These are phyloP conservation scores for Stenotaenia linearis DNA, from an alignment of 2,888 invertebrate species.

Conservation along the genomic window DNA sequence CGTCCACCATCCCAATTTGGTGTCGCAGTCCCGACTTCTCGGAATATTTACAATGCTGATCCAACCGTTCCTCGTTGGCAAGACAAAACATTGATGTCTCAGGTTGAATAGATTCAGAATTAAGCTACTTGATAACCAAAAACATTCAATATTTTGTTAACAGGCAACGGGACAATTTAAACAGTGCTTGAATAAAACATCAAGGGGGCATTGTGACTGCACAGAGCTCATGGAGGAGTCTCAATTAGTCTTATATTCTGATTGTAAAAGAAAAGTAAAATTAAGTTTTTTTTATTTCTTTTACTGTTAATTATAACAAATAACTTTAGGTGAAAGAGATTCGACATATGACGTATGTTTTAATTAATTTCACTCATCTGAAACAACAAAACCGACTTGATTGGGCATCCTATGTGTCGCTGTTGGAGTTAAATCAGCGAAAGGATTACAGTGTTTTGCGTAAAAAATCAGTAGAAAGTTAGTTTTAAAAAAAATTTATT, in stretches of 20 bases:
- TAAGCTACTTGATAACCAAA: neutral
- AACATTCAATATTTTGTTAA: neutral
- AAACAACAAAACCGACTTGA: slow-evolving; percentile 6
- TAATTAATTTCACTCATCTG: neutral
- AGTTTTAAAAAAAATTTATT: neutral
- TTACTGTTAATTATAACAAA: neutral
- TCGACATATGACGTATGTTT: neutral
- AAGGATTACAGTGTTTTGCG: neutral
- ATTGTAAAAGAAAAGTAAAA: neutral
- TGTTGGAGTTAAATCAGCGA: neutral
- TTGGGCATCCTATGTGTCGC: neutral
- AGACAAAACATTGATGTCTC: neutral
- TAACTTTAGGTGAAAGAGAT: neutral
- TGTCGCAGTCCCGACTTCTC: neutral
- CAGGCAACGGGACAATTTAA: neutral
- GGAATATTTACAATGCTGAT: slow-evolving; percentile 20
- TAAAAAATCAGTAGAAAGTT: neutral
- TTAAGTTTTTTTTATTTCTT: neutral
- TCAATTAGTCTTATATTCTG: neutral
- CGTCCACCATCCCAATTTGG: slow-evolving; percentile 16
- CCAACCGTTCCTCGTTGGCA: neutral
- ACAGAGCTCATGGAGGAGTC: neutral
- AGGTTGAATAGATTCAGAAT: neutral
- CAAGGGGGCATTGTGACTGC: neutral
- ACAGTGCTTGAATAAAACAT: neutral